Base-by-base conservation (phyloP, 1,140 invertebrate genomes). In the Pseudomyrmex flavicornis region DNA sequence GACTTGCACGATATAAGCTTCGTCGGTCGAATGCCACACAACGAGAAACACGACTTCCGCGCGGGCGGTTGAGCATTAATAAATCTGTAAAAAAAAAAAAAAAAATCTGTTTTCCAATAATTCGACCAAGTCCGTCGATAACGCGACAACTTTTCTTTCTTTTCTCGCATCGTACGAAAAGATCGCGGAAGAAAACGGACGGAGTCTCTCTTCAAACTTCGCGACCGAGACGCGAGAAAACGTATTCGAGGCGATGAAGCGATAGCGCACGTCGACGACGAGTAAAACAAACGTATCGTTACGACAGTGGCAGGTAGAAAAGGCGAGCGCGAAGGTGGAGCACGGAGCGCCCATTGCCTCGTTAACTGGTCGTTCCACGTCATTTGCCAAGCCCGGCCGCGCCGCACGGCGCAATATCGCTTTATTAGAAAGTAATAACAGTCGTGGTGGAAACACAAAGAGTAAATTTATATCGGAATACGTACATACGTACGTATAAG, bases 341-440 rank as follows among this genome's bases (percentile, higher is more conserved):
- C 26, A 46, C 17, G 69, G 63, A 80, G 76, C 35, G 86, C 76
- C 76, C 68, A 82, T 83, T 85, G 89, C 76, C 89, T 90, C 87
- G 89, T 90, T 90, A 90, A 87, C 89, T 84, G 85, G 61, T 87
- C 89, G 89, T 90, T 90, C 89, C 89, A 83, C 89, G 82, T 90
- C 87, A 87, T 90, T 90, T 89, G 88, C 89, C 70, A 77, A 88
- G 79, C 58, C 63, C 50, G 85, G 73, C 52, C 44, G 61, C 35
- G 22, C 46, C 50, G 8, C 22, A 48, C 62, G 70, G 61, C 50
- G 80, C 88, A 84, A 90, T 90, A 90, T 89, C 87, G 89, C 90
- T 90, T 90, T 90, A 90, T 90, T 90, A 90, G 90, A 90, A 90
- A 90, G 87, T 90, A 90, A 90, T 90, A 90, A 90, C 85, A 90